Conservation (phyloP, 2,888 invertebrate genomes). For the Phoronis australis region DNA sequence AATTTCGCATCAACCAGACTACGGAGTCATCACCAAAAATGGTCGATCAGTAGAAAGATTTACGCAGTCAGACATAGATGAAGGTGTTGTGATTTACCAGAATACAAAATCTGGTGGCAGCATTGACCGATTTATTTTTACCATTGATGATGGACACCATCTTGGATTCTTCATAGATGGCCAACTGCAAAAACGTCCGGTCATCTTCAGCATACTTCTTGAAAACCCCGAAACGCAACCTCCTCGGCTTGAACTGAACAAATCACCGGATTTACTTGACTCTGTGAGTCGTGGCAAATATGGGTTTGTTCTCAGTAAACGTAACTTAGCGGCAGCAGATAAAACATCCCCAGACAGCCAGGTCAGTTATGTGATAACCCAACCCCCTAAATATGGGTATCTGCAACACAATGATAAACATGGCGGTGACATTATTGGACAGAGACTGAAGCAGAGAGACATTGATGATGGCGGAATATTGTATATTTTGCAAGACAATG, state of each 20-base stretch:
- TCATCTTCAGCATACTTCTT: constrained; percentile 41
- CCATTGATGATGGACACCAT: constrained; percentile 39
- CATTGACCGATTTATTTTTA: constrained; percentile 42
- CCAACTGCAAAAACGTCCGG: constrained; percentile 33
- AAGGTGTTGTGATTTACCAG: constrained; percentile 41
- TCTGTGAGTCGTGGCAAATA: constrained; percentile 31
- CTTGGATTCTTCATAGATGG: constrained; percentile 42
- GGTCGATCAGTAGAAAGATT: constrained; percentile 31
- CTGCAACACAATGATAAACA: constrained; percentile 40
- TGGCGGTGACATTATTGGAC: constrained; percentile 29
- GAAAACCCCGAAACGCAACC: constrained; percentile 41
- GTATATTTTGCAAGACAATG: constrained; percentile 36
- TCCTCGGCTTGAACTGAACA: constrained; percentile 36
- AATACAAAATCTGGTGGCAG: constrained; percentile 29
- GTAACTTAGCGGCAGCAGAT: constrained; percentile 38
- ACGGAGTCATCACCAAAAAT: constrained; percentile 37
- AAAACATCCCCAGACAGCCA: constrained; percentile 26
- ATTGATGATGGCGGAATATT: constrained; percentile 40
- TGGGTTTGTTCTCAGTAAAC: constrained; percentile 37
- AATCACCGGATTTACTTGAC: constrained; percentile 34
- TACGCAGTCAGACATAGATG: constrained; percentile 46
- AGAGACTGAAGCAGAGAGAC: constrained; percentile 47
- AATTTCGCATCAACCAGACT: constrained; percentile 45
- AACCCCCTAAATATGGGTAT: constrained; percentile 39
- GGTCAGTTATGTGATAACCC: constrained; percentile 37